These are phyloP conservation scores for Lagenorhynchus albirostris DNA, from an alignment of 2,113 vertebrate genomes.

Conservation along the genomic window DNA sequence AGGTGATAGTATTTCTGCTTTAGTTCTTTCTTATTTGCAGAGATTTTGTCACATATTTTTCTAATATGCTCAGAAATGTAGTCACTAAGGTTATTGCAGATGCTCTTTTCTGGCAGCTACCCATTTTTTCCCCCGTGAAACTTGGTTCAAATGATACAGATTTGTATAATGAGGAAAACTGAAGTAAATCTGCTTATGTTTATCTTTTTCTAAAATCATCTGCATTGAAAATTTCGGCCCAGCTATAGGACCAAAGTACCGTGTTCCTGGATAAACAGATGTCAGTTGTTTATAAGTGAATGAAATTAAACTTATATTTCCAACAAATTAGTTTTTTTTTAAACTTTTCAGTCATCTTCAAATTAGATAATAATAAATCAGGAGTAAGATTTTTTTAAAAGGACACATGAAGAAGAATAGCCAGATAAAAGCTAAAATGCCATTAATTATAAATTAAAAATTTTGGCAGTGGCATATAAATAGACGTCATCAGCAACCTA, in stretches of 20 bases:
- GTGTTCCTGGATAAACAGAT: slow-evolving; percentile 1
- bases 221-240: neutral
- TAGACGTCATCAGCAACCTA: neutral
- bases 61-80: neutral
- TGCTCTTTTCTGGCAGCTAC: neutral
- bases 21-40: neutral
- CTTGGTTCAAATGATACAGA: neutral
- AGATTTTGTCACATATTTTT: slow-evolving; percentile 11
- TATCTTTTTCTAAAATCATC: neutral
- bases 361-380: neutral
- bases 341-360: neutral
- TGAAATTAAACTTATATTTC: neutral
- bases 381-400: neutral
- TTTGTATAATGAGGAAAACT: neutral
- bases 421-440: neutral
- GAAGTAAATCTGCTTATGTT: neutral
- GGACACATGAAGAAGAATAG: neutral
- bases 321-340: neutral
- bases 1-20: neutral
- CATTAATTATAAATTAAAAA: neutral
- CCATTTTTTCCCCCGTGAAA: neutral
- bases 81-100: neutral
- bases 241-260: neutral
- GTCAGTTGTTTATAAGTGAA: neutral
- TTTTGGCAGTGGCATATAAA: neutral